A percentile compares a stretch with the other conserved stretches of the same genome.
phyloP scores from a whole-genome alignment of 2,797 vertebrate genomes.

The Brotula barbata region DNA sequence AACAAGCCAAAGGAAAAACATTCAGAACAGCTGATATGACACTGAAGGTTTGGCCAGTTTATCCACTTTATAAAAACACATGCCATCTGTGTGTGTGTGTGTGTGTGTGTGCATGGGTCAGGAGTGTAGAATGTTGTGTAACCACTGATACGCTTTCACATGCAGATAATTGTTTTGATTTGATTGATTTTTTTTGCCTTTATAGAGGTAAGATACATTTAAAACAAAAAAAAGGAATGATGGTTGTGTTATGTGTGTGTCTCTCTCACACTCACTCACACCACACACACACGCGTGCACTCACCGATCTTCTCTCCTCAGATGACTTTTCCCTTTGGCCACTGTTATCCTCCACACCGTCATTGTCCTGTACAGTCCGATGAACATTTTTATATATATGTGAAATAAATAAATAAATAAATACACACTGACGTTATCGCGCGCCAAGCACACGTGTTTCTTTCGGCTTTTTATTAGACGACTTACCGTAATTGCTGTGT shows the following conservation, averaged over 20 bases:
- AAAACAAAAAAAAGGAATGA: too few relatives aligned
- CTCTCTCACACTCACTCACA: not conserved
- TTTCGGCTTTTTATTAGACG: fast-evolving
- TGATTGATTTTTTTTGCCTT: not conserved
- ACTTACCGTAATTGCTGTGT: conserved; percentile 31
- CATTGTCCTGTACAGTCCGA: conserved; percentile 12
- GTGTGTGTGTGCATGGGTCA: not conserved
- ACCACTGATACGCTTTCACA: not conserved
- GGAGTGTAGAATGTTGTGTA: too few relatives aligned
- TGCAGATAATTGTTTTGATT: not conserved
- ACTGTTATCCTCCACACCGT: not conserved
- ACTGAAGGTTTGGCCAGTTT: not conserved
- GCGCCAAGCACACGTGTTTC: not conserved
- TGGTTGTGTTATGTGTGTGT: too few relatives aligned
- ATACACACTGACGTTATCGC: fast-evolving
- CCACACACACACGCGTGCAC: not conserved
- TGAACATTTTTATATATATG: not conserved
- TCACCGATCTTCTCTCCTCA: conserved; percentile 53
- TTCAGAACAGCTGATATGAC: not conserved
- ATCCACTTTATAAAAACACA: not conserved
- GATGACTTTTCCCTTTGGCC: not conserved
- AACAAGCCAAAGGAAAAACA: too few relatives aligned
- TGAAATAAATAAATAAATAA: too few relatives aligned
- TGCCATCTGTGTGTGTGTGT: not conserved
- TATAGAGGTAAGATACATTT: too few relatives aligned